phyloP scores from a whole-genome alignment of 2,888 invertebrate genomes.

The Eupithecia pulchellata region DNA sequence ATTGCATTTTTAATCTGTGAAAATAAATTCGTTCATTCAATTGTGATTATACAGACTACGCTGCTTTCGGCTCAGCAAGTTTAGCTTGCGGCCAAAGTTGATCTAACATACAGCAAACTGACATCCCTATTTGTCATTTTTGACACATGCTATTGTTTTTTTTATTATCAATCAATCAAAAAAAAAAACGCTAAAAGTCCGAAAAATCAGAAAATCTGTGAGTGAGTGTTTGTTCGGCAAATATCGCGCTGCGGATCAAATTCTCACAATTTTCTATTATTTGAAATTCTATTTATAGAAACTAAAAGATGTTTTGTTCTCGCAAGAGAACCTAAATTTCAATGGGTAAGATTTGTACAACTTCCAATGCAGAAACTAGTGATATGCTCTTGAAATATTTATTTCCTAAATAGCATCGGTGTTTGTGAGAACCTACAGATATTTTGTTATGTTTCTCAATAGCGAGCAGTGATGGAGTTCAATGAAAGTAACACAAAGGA shows the following conservation, averaged over 20 bases:
- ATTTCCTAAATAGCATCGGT: conserved; percentile 49
- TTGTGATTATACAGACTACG: not conserved
- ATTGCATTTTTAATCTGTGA: not conserved
- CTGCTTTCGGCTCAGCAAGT: not conserved
- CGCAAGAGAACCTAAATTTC: conserved; percentile 80
- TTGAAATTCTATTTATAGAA: conserved; percentile 42
- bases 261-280: conserved; percentile 47
- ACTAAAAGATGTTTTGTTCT: conserved; percentile 77
- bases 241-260: conserved; percentile 46
- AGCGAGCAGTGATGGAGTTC: conserved; percentile 83
- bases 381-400: conserved; percentile 40
- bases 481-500: conserved; percentile 75
- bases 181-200: conserved; percentile 9
- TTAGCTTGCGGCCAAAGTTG: not conserved
- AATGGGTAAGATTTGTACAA: conserved; percentile 72
- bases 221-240: conserved; percentile 54
- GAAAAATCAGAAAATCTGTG: conserved; percentile 34
- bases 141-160: not conserved
- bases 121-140: not conserved
- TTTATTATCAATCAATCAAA: conserved; percentile 39
- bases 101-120: not conserved
- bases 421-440: conserved; percentile 61
- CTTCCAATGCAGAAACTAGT: conserved; percentile 24
- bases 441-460: conserved; percentile 68
- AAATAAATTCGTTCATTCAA: conserved; percentile 3